Percentiles rank a stretch among this genome's conserved stretches.
Conservation (phyloP, 2,113 vertebrate genomes). For the Stercorarius parasiticus region DNA sequence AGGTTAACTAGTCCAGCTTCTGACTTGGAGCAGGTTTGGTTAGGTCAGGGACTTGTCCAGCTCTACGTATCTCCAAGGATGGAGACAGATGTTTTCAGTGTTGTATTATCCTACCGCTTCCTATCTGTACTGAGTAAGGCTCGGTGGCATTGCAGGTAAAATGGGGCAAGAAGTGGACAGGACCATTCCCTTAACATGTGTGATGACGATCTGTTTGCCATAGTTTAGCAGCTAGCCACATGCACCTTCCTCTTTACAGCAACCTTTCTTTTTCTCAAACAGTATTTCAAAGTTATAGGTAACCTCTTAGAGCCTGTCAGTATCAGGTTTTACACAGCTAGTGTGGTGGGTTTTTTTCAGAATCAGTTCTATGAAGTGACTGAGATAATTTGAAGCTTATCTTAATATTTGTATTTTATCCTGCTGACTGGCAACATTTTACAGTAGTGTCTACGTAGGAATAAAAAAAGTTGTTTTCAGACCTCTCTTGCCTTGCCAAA, state of each 20-base stretch:
- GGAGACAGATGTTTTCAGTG: neutral
- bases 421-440: neutral
- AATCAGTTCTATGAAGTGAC: neutral
- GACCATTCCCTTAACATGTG: rapidly evolving
- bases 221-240: neutral
- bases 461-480: neutral
- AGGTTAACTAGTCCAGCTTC: neutral
- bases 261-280: neutral
- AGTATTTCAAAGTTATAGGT: neutral
- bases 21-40: rapidly evolving
- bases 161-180: neutral
- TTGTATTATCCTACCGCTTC: neutral
- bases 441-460: neutral
- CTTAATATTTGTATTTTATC: neutral
- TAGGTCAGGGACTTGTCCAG: rapidly evolving
- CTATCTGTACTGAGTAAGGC: neutral
- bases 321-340: neutral
- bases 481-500: neutral
- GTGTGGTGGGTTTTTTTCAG: neutral
- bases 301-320: neutral
- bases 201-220: neutral
- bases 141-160: neutral
- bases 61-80: neutral
- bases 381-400: neutral
- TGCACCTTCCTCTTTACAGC: neutral